These are phyloP conservation scores for Calcarius lapponicus DNA, from an alignment of 2,797 vertebrate genomes.

Conservation along the genomic window DNA sequence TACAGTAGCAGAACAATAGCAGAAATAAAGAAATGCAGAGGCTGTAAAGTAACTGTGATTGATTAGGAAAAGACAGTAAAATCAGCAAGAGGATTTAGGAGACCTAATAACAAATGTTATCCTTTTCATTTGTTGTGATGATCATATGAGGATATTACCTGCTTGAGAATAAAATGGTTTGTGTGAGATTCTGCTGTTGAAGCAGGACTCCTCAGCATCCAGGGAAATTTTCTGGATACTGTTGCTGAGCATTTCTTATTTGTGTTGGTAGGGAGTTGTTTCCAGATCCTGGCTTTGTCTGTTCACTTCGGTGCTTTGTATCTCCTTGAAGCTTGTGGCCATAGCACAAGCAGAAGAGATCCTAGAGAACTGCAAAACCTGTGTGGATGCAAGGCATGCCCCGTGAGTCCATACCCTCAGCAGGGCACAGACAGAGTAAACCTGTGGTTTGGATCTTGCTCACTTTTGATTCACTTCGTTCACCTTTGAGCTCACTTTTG, in stretches of 20 bases:
- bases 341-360: neutral
- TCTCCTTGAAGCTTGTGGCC: neutral
- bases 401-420: neutral
- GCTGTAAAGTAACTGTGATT: neutral
- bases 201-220: neutral
- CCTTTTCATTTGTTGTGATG: neutral
- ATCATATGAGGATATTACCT: neutral
- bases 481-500: neutral
- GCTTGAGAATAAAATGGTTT: neutral
- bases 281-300: neutral
- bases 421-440: neutral
- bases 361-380: neutral
- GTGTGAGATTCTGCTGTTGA: neutral
- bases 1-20: neutral
- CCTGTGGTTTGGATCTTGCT: neutral
- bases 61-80: neutral
- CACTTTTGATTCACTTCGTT: neutral
- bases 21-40: neutral
- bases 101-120: neutral
- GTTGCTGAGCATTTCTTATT: neutral
- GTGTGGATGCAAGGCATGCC: neutral
- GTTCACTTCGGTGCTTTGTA: accelerated
- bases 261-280: neutral
- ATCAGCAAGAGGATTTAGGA: neutral
- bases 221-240: neutral